Evolutionary conservation across 2,113 vertebrate genomes (phyloP), one percentile per base, ranked within the genome.

Genomic region (Lampris incognitus): DNA sequence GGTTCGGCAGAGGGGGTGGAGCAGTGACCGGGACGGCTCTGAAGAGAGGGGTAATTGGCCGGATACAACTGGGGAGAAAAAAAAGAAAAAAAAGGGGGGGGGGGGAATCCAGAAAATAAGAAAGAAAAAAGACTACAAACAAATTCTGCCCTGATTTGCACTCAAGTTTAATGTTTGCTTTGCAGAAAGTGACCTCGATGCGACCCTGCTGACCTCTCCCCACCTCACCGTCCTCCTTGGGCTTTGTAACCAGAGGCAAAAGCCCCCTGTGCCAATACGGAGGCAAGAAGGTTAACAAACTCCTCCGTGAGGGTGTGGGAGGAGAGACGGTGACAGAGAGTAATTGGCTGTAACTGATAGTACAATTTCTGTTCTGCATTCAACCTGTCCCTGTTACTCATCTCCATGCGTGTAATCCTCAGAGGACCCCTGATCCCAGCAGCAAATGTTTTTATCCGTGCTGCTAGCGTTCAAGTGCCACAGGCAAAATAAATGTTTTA

Each of bases 401-500:
- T 76, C 85, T 73, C 69, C 85, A 44, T 88, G 84, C 85, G 83
- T 63, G 82, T 87, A 90, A 91, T 90, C 82, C 87, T 88, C 76
- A 1, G 60, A 74, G 88, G 87, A 91, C 85, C 83, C 79, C 37
- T 6, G n/a, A 38, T 82, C 83, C 71, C 87, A 10, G 40, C 67
- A 80, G 85, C 74, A 48, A 70, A 55, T 41, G 58, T 50, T 74
- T 69, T 65, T 39, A 76, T 84, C 82, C 69, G 52, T 75, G 76
- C 80, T 36, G 64, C 50, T 50, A 42, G 37, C n/a, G 52, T 77
- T 74, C 56, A 51, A 36, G 46, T 57, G 59, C 79, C 6, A 5
- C 62, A 79, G 76, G 4, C 44, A 5, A 7, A 46, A 46, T 4
- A 46, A 46, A 46, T 7, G 7, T 46, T 46, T 1, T 46, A 46